Conservation (phyloP, 2,113 vertebrate species). For the Sapayoa aenigma region DNA sequence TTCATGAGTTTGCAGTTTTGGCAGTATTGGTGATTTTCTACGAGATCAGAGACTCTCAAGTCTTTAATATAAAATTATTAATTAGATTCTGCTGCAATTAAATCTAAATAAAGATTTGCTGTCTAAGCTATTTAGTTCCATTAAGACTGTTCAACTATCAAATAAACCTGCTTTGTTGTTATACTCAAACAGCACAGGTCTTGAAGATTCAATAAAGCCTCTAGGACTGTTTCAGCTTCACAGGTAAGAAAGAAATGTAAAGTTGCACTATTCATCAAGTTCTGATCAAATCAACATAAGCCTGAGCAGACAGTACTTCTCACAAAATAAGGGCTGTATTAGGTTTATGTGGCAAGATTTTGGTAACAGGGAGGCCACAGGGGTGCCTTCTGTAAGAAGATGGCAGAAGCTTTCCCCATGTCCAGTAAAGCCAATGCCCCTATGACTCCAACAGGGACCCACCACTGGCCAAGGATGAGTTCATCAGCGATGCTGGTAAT, state of each 20-base stretch:
- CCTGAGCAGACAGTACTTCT: not conserved
- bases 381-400: not conserved
- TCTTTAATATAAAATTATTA: slow-evolving; percentile 15
- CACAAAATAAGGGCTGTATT: not conserved
- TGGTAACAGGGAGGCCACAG: not conserved
- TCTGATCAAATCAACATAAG: not conserved
- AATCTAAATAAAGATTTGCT: slow-evolving; percentile 44
- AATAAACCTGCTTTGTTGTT: not conserved
- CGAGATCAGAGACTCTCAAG: slow-evolving; percentile 4
- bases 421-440: not conserved
- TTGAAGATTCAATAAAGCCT: not conserved
- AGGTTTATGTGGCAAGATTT: not conserved
- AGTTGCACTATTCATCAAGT: rapidly evolving
- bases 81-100: slow-evolving; percentile 34
- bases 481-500: not conserved
- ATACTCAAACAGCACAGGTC: not conserved
- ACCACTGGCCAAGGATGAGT: not conserved
- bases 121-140: not conserved
- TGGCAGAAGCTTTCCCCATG: not conserved
- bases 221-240: not conserved
- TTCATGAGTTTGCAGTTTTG: not conserved
- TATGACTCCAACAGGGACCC: not conserved
- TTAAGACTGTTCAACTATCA: not conserved
- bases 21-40: not conserved
- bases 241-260: not conserved